Percentiles rank a stretch among this genome's conserved stretches.
Conservation (phyloP, 92 coral and sea anemone species). For the Parazoanthus atlanticus region DNA sequence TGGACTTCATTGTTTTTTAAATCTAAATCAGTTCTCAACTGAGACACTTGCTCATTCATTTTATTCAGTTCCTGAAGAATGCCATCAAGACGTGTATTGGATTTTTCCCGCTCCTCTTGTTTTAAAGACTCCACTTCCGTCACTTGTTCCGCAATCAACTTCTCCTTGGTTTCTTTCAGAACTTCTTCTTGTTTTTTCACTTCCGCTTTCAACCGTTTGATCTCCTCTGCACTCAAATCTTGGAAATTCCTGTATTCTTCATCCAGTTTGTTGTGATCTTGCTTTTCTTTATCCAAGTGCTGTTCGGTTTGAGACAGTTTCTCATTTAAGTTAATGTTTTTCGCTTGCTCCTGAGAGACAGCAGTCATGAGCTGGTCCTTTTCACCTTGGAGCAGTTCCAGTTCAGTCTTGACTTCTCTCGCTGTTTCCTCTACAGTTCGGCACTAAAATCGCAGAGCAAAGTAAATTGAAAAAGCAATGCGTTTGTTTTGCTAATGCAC, state of each 20-base stretch:
- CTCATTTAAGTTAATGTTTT: slow-evolving; percentile 61
- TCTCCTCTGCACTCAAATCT: slow-evolving; percentile 49
- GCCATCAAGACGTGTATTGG: slow-evolving; percentile 69
- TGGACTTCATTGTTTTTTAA: slow-evolving; percentile 59
- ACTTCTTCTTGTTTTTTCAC: slow-evolving; percentile 54
- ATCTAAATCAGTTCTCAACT: slow-evolving; percentile 63
- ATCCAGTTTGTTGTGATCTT: slow-evolving; percentile 28
- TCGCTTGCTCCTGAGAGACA: slow-evolving; percentile 78
- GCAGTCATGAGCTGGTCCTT: slow-evolving; percentile 62
- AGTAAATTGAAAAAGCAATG: neutral
- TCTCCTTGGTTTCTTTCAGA: slow-evolving; percentile 63
- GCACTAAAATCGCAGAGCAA: slow-evolving; percentile 46
- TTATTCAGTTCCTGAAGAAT: slow-evolving; percentile 73
- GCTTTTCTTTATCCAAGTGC: slow-evolving; percentile 40
- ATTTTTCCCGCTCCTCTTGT: slow-evolving; percentile 67
- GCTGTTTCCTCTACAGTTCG: slow-evolving; percentile 51
- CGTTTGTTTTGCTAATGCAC: no score
- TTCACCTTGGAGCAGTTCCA: slow-evolving; percentile 72
- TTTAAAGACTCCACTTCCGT: slow-evolving; percentile 59
- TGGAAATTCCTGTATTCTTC: slow-evolving; percentile 54
- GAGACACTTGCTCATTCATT: slow-evolving; percentile 49
- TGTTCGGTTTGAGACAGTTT: slow-evolving; percentile 57
- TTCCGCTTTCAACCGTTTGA: slow-evolving; percentile 52
- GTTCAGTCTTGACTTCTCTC: slow-evolving; percentile 64
- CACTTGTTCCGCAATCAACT: slow-evolving; percentile 50